These are phyloP conservation scores for Tromatobia lineatoria DNA, from an alignment of 2,888 invertebrate genomes.

Conservation along the genomic window DNA sequence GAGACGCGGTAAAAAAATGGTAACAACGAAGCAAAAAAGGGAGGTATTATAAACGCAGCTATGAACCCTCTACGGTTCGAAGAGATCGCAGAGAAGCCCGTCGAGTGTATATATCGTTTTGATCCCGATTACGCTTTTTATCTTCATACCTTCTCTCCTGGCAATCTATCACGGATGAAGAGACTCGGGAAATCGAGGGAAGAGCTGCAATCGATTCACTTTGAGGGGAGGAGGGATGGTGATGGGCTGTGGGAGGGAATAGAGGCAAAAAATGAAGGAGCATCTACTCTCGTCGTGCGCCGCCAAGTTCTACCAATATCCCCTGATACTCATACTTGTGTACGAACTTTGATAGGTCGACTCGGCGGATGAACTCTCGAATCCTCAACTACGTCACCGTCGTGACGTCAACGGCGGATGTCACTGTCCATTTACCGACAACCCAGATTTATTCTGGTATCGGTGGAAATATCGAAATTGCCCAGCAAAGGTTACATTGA, in stretches of 20 bases:
- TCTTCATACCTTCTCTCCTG: constrained; percentile 25
- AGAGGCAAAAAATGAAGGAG: not conserved
- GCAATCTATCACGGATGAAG: constrained; percentile 60
- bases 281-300: not conserved
- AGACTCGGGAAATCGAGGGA: constrained; percentile 57
- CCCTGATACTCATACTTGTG: not conserved
- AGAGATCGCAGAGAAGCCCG: constrained; percentile 19
- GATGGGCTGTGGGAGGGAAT: not conserved
- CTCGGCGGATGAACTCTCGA: not conserved
- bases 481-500: too few relatives aligned
- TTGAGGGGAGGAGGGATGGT: not conserved
- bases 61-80: not conserved
- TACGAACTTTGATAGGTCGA: not conserved
- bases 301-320: not conserved
- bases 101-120: constrained; percentile 59
- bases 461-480: too few relatives aligned
- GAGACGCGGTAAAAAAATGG: not conserved
- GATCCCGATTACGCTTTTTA: constrained; percentile 60
- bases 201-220: constrained; percentile 59
- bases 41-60: constrained; percentile 6
- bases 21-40: not conserved
- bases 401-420: constrained; percentile 15
- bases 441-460: not conserved
- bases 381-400: constrained; percentile 15
- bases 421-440: not conserved